Evolutionary conservation across 2,888 invertebrate genomes (phyloP), one percentile per base, ranked within the genome.

Genomic region (Tricholauxania praeusta): DNA sequence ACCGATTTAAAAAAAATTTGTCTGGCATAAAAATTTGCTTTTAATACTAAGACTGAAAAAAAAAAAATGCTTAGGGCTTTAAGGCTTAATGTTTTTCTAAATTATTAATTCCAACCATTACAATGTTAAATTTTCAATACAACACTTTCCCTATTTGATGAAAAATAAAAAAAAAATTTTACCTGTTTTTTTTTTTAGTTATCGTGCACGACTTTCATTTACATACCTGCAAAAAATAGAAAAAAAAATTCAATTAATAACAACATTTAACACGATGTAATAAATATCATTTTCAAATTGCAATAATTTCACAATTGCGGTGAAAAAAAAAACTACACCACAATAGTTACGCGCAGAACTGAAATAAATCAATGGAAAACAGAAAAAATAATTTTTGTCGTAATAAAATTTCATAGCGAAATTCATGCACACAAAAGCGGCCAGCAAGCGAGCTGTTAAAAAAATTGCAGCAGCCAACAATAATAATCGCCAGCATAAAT

Each of bases 401-500:
- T 39, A 39, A 39, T 39, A 39, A 39, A 39, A 39, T 39, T 39
- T 39, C 7, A n/a, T n/a, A n/a, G n/a, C n/a, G n/a, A n/a, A n/a
- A n/a, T n/a, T n/a, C n/a, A 28, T 4, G 28, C 4, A 28, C 28
- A 28, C 28, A 39, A 10, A 39, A 10, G 39, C 10, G 39, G 39
- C 39, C 39, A 39, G 39, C 10, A 7, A 39, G 10, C 39, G 39
- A 39, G 39, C 22, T 28, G 59, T 28, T 32, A 28, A 12, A 14
- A 57, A 22, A 28, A 2, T 6, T 14, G 28, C 10, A 17, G 4
- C 22, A 57, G 63, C 63, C 62, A 63, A 47, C 72, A 69, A 51
- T 69, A 72, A 74, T 72, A 64, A 72, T 69, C 59, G 55, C 49
- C 74, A 51, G 64, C 77, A 79, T 79, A 78, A 78, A 79, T 79